Conservation (phyloP, 1,140 invertebrate genomes). For the Trachymyrmex cornetzi region DNA sequence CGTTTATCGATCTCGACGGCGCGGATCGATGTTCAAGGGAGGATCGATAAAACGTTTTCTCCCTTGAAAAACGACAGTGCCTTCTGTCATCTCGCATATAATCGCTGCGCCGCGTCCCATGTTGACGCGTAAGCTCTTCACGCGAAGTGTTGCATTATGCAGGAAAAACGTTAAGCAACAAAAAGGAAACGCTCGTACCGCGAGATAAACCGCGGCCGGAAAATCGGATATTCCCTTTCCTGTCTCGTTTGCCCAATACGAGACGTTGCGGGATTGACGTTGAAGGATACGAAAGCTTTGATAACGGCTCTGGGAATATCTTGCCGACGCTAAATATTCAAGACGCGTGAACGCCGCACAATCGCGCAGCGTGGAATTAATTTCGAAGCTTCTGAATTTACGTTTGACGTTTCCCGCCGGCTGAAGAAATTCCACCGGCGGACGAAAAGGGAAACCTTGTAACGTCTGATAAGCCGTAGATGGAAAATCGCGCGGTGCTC, state of each 20-base stretch:
- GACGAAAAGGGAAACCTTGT: constrained; percentile 69
- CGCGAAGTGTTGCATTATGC: constrained; percentile 36
- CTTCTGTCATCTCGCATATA: not conserved
- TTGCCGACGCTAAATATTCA: constrained; percentile 64
- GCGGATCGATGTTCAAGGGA: not conserved
- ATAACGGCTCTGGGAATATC: constrained; percentile 31
- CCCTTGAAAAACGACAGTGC: not conserved
- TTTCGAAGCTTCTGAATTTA: constrained; percentile 63
- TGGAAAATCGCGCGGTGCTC: constrained; percentile 63
- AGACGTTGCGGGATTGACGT: constrained; percentile 44
- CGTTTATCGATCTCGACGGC: not conserved
- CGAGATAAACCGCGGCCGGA: constrained; percentile 17
- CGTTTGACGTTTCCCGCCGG: constrained; percentile 61
- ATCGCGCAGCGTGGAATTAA: constrained; percentile 41
- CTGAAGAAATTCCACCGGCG: constrained; percentile 37
- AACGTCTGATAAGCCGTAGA: constrained; percentile 61
- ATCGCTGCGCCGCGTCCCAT: not conserved
- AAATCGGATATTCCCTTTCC: constrained; percentile 64
- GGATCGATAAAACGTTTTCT: not conserved
- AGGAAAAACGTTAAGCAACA: constrained; percentile 39
- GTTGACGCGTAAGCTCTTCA: not conserved
- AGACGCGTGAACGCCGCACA: constrained; percentile 56
- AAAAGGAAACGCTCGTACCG: constrained; percentile 48
- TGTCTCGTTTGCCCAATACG: constrained; percentile 33
- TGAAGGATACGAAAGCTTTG: constrained; percentile 38